Evolutionary conservation across 2,113 vertebrate species (phyloP).

Genomic region (Cariama cristata): DNA sequence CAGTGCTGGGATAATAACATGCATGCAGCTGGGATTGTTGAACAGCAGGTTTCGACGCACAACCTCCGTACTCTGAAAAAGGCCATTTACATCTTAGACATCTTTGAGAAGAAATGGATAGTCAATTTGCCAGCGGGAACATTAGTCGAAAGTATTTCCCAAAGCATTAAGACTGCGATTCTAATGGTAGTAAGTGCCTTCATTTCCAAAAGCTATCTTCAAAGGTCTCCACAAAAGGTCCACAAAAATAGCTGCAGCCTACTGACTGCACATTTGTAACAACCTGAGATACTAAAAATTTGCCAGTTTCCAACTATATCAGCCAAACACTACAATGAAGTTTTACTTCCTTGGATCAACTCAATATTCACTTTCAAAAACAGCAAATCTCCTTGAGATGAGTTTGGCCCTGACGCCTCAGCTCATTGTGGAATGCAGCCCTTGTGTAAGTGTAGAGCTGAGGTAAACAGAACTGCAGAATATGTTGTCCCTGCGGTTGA

Average conservation of each 20-base stretch:
- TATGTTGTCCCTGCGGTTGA: accelerated
- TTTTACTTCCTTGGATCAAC: not conserved
- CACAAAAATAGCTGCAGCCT: not conserved
- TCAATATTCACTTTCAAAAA: not conserved
- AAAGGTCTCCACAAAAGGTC: not conserved
- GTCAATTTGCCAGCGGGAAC: not conserved
- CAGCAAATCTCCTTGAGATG: not conserved
- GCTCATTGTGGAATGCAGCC: not conserved
- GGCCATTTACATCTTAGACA: conserved; percentile 1
- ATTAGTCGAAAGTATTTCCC: conserved; percentile 35
- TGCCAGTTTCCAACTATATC: not conserved
- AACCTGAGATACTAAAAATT: not conserved
- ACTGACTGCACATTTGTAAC: not conserved
- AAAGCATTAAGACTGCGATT: not conserved
- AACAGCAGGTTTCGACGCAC: conserved; percentile 63
- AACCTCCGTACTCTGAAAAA: not conserved
- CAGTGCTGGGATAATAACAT: conserved; percentile 79
- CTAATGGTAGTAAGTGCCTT: not conserved
- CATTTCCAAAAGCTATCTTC: not conserved
- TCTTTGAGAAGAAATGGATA: conserved; percentile 40
- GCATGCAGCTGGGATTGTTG: conserved; percentile 64
- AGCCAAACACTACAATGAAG: not conserved
- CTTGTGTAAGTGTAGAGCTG: accelerated
- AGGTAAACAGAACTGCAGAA: not conserved
- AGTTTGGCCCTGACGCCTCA: not conserved